Evolutionary conservation across 2,113 vertebrate species (phyloP).

Genomic region (Cephalopterus ornatus): DNA sequence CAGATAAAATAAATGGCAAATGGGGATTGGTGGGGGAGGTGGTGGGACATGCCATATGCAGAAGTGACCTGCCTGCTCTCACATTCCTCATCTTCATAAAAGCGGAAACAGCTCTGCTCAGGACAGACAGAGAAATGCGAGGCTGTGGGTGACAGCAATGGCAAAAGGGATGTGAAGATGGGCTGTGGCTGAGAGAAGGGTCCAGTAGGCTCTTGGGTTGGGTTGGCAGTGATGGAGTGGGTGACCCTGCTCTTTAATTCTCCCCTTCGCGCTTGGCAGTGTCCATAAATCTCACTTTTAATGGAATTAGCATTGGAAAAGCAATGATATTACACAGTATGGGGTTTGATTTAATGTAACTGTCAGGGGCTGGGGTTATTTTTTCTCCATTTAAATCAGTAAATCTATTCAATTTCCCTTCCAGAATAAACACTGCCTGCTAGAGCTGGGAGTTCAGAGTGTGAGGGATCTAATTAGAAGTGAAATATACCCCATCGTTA

Average conservation of each 20-base stretch:
- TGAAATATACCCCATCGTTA: conserved; percentile 80
- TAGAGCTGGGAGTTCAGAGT: conserved; percentile 71
- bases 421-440: conserved; percentile 78
- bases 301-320: conserved; percentile 71
- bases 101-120: neutral
- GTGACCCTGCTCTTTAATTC: conserved; percentile 23
- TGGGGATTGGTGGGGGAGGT: neutral
- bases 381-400: conserved; percentile 67
- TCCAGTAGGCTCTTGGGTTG: neutral
- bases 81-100: neutral
- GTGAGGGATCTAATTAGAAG: conserved; percentile 75
- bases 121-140: neutral
- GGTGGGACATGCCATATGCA: neutral
- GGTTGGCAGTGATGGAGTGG: conserved; percentile 3
- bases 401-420: conserved; percentile 64
- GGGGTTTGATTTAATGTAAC: conserved; percentile 61
- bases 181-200: neutral
- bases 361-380: conserved; percentile 54
- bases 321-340: conserved; percentile 61
- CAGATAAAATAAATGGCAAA: neutral
- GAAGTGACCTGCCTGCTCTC: neutral
- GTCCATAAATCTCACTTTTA: conserved; percentile 56
- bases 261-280: conserved; percentile 8
- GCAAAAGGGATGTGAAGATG: neutral
- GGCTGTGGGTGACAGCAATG: neutral